Percentiles rank a stretch among this genome's conserved stretches.
Evolutionary conservation across 2,113 vertebrate species (phyloP).

Genomic region (Sciurus niger): DNA sequence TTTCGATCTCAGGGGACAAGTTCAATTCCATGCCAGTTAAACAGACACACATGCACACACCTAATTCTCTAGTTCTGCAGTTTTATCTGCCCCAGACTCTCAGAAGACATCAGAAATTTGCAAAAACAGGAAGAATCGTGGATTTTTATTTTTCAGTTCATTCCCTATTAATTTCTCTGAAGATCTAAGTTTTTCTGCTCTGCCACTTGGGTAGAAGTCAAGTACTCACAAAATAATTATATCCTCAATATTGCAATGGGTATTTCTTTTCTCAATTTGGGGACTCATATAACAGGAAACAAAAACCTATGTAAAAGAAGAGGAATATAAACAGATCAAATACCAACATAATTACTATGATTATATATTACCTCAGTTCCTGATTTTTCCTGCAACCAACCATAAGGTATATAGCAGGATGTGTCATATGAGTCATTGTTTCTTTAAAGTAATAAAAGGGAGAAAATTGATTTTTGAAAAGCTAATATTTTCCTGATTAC

Average conservation of each 20-base stretch:
- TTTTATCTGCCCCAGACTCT: neutral
- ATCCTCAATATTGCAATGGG: neutral
- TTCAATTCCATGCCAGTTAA: neutral
- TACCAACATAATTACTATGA: neutral
- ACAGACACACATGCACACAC: neutral
- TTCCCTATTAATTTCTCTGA: neutral
- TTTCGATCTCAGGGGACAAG: slow-evolving; percentile 2
- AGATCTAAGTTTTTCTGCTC: slow-evolving; percentile 41
- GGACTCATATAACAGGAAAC: neutral
- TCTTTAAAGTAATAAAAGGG: slow-evolving; percentile 40
- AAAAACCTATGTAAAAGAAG: neutral
- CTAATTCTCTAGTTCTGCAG: neutral
- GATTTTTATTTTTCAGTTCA: neutral
- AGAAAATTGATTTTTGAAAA: slow-evolving; percentile 28
- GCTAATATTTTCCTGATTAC: slow-evolving; percentile 13
- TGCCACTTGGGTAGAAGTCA: neutral
- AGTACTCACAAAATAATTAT: slow-evolving; percentile 20
- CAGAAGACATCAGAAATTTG: neutral
- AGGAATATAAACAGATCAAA: neutral
- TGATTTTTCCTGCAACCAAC: slow-evolving; percentile 19
- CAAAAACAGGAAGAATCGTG: neutral
- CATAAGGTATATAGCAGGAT: slow-evolving; percentile 29
- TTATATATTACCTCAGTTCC: neutral
- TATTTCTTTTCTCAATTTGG: slow-evolving; percentile 39
- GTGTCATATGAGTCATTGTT: slow-evolving; percentile 38